Evolutionary conservation across 2,888 invertebrate species (phyloP).

Genomic region (Smittia sp.): DNA sequence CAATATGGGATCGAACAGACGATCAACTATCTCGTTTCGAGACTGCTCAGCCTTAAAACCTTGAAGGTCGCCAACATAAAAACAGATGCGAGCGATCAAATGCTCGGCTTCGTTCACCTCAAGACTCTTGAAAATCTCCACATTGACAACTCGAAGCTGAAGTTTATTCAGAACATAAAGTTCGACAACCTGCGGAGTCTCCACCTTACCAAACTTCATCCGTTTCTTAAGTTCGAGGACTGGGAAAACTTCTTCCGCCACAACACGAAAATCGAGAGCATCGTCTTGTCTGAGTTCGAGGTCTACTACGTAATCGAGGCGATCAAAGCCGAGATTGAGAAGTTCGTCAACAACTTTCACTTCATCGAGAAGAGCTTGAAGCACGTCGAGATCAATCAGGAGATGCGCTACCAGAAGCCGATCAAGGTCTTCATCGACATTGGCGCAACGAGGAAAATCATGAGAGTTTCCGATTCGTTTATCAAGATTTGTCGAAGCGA

Average conservation of each 20-base stretch:
- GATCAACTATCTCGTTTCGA: conserved; percentile 19
- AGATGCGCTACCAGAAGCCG: conserved; percentile 33
- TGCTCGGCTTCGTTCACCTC: conserved; percentile 16
- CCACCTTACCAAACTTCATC: conserved; percentile 24
- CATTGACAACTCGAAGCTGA: conserved; percentile 32
- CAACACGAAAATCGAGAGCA: background rate
- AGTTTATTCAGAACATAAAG: conserved; percentile 35
- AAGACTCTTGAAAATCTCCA: conserved; percentile 18
- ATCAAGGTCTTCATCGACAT: conserved; percentile 5
- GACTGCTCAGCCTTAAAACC: background rate
- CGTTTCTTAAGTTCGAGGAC: conserved; percentile 30
- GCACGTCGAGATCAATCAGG: conserved; percentile 27
- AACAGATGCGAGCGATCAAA: conserved; percentile 24
- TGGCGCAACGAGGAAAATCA: background rate
- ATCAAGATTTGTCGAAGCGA: conserved; percentile 34
- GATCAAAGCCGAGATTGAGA: conserved; percentile 27
- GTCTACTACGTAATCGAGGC: conserved; percentile 25
- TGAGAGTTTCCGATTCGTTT: conserved; percentile 32
- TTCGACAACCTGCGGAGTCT: conserved; percentile 1
- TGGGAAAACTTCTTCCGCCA: conserved; percentile 37
- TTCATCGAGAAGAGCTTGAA: conserved; percentile 6
- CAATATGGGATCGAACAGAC: conserved; percentile 35
- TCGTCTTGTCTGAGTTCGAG: conserved; percentile 15
- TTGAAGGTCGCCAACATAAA: conserved; percentile 14
- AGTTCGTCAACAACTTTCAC: conserved; percentile 25